Conservation (phyloP, 2,113 vertebrate species). For the Mesitornis unicolor region DNA sequence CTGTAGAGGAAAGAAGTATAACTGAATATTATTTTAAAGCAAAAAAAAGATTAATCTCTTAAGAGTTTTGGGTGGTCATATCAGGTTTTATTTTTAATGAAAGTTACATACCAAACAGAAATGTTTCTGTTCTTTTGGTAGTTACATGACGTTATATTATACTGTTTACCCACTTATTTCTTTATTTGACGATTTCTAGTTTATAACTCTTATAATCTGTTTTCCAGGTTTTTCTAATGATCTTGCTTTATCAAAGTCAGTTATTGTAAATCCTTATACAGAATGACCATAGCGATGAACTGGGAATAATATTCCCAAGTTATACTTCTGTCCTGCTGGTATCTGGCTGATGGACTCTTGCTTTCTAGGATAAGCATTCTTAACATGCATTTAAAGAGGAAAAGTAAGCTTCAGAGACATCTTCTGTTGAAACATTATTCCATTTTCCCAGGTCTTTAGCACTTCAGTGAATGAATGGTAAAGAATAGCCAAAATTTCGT, state of each 20-base stretch:
- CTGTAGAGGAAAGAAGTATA: neutral
- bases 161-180: neutral
- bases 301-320: neutral
- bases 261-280: neutral
- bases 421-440: neutral
- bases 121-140: neutral
- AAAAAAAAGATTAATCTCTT: neutral
- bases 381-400: neutral
- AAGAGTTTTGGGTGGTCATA: neutral
- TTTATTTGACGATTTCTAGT: neutral
- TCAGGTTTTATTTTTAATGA: neutral
- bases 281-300: neutral
- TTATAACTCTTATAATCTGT: neutral
- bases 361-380: neutral
- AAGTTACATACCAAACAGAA: neutral
- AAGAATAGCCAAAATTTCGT: neutral
- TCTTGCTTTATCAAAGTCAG: neutral
- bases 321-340: neutral
- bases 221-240: neutral
- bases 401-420: neutral
- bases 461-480: neutral
- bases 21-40: neutral
- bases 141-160: neutral
- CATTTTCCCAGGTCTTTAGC: neutral
- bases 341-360: neutral